These are phyloP conservation scores for Cairina moschata DNA, from an alignment of 2,113 vertebrate genomes.

Conservation along the genomic window DNA sequence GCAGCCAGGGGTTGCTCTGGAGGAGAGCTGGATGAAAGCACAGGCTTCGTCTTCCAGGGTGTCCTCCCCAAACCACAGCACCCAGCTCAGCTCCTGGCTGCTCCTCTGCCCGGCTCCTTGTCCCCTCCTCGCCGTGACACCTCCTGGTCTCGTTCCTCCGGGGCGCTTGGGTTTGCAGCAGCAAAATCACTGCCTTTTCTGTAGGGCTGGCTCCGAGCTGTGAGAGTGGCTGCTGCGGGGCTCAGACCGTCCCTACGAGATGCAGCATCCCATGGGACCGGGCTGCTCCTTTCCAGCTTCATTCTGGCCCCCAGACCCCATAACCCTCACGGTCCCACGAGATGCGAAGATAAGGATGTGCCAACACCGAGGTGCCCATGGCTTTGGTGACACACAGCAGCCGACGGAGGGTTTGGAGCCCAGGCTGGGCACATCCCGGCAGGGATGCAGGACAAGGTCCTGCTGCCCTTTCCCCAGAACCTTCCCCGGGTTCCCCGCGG, in stretches of 20 bases:
- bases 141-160: not conserved
- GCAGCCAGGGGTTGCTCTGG: no score
- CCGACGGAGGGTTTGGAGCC: not conserved
- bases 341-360: not conserved
- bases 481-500: not conserved
- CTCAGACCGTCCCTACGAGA: not conserved
- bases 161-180: not conserved
- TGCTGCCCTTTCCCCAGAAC: not conserved
- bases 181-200: not conserved
- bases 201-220: not conserved
- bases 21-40: no score
- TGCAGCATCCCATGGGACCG: accelerated
- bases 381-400: not conserved
- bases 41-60: not conserved
- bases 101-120: not conserved
- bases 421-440: not conserved
- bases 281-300: not conserved
- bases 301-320: not conserved
- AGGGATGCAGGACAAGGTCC: not conserved
- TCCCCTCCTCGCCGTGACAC: not conserved
- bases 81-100: not conserved
- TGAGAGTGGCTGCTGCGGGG: not conserved
- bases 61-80: not conserved
- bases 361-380: not conserved
- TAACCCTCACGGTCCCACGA: not conserved